Percentiles rank a stretch among this genome's conserved stretches.
Conservation (phyloP, 2,113 vertebrate species). For the Vimba vimba region DNA sequence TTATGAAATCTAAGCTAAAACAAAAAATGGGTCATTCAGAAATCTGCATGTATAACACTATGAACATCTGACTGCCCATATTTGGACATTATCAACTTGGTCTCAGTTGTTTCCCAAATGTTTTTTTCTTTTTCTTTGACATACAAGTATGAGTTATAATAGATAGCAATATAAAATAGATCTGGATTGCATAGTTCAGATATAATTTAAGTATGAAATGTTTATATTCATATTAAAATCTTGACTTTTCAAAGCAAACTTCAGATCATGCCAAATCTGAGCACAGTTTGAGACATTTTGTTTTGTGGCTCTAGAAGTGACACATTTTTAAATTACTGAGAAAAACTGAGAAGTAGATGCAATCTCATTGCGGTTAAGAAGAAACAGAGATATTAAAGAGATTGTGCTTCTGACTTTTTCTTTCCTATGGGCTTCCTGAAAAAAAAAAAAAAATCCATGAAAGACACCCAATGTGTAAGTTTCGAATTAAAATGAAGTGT, state of each 20-base stretch:
- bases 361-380: neutral
- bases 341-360: neutral
- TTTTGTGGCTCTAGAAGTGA: neutral
- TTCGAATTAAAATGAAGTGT: neutral
- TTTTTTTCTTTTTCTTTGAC: neutral
- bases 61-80: neutral
- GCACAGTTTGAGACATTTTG: neutral
- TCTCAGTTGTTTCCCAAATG: neutral
- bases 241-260: too few relatives aligned
- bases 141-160: neutral
- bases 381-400: neutral
- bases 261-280: neutral
- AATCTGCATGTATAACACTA: neutral
- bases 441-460: neutral
- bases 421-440: neutral
- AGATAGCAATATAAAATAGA: neutral
- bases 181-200: neutral
- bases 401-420: neutral
- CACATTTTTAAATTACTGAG: neutral
- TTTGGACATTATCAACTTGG: neutral
- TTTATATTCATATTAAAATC: too few relatives aligned
- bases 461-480: neutral
- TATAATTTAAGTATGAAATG: neutral
- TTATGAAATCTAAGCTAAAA: neutral
- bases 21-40: neutral